phyloP scores from a whole-genome alignment of 2,888 invertebrate genomes.

The Herminia tarsipennalis region DNA sequence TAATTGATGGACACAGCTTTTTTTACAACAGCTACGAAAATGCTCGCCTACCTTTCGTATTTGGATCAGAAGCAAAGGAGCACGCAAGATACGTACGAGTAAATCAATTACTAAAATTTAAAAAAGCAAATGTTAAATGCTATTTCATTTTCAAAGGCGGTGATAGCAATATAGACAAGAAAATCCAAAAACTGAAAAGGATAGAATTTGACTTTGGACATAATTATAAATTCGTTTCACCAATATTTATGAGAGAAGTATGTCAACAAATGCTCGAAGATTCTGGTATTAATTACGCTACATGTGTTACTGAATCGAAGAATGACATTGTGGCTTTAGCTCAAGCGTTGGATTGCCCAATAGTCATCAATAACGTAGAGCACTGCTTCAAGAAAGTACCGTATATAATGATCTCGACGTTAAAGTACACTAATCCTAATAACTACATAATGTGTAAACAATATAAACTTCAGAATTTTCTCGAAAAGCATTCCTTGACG shows the following conservation, averaged over 20 bases:
- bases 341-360: slow-evolving; percentile 47
- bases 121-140: slow-evolving; percentile 51
- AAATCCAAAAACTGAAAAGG: slow-evolving; percentile 14
- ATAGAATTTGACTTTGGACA: background rate
- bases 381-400: slow-evolving; percentile 47
- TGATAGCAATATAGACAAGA: slow-evolving; percentile 29
- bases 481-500: slow-evolving; percentile 35
- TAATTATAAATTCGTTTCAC: slow-evolving; percentile 1
- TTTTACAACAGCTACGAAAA: slow-evolving; percentile 45
- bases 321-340: slow-evolving; percentile 55
- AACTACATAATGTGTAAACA: slow-evolving; percentile 32
- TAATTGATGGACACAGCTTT: slow-evolving; percentile 56
- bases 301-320: slow-evolving; percentile 46
- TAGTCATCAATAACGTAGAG: slow-evolving; percentile 52
- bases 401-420: slow-evolving; percentile 40
- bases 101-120: slow-evolving; percentile 43
- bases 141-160: slow-evolving; percentile 58
- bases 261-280: slow-evolving; percentile 50
- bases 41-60: slow-evolving; percentile 26
- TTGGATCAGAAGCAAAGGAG: slow-evolving; percentile 52
- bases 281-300: slow-evolving; percentile 44
- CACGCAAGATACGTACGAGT: slow-evolving; percentile 45
- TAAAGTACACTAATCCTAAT: slow-evolving; percentile 17
- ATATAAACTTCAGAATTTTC: slow-evolving; percentile 40
- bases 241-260: slow-evolving; percentile 41